These are phyloP conservation scores for Temnothorax ravouxi DNA, from an alignment of 2,888 invertebrate species.

Conservation along the genomic window DNA sequence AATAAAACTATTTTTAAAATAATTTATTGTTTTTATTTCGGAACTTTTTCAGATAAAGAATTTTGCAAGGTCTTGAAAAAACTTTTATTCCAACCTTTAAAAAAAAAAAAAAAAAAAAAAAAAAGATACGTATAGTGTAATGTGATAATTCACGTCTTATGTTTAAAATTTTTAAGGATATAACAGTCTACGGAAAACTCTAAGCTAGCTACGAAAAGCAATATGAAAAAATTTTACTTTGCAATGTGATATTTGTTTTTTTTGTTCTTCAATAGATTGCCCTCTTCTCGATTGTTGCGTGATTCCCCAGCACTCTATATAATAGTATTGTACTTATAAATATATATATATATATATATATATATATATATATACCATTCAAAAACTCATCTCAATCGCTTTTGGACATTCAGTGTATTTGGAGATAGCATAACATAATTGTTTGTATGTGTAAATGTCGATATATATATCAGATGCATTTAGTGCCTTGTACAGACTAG, in stretches of 20 bases:
- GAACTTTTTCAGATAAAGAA: too few species aligned
- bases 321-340: constrained; percentile 52
- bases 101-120: not conserved
- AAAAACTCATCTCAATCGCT: constrained; percentile 16
- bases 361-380: too few species aligned
- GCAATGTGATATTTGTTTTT: not conserved
- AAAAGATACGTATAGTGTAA: too few species aligned
- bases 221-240: not conserved
- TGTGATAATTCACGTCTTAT: too few species aligned
- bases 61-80: not conserved
- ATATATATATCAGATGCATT: constrained; percentile 60
- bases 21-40: too few species aligned
- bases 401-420: constrained; percentile 45
- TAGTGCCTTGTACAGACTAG: constrained; percentile 67
- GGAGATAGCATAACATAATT: constrained; percentile 48
- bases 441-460: constrained; percentile 63
- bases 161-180: too few species aligned
- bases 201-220: too few species aligned
- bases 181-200: too few species aligned
- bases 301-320: constrained; percentile 21
- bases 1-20: too few species aligned
- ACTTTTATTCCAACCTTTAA: not conserved
- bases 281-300: constrained; percentile 29
- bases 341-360: too few species aligned
- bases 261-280: not conserved